A percentile compares a stretch with the other conserved stretches of the same genome.
These are phyloP conservation scores for Eupithecia tripunctaria DNA, from an alignment of 2,888 invertebrate genomes.

Conservation along the genomic window DNA sequence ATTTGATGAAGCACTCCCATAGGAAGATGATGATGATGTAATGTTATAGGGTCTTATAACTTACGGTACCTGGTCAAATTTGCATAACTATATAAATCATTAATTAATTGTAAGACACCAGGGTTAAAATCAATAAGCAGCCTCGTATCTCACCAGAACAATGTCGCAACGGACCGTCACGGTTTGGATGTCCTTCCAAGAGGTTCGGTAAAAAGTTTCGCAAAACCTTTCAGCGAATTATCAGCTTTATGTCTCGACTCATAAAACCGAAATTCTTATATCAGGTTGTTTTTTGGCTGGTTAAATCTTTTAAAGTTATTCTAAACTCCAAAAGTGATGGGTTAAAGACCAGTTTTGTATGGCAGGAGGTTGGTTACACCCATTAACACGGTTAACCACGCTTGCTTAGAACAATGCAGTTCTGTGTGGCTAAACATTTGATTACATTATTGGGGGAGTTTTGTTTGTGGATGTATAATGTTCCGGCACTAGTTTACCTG, in stretches of 20 bases:
- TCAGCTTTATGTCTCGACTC: conserved; percentile 48
- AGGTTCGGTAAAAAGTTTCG: conserved; percentile 62
- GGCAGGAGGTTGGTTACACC: conserved; percentile 56
- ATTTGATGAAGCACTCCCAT: no score
- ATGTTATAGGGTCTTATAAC: not conserved
- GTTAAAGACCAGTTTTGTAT: conserved; percentile 48
- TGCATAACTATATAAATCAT: not conserved
- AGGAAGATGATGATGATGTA: no score
- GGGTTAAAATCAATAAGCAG: conserved; percentile 24
- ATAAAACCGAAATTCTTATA: conserved; percentile 48
- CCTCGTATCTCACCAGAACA: conserved; percentile 45
- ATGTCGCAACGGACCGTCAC: conserved; percentile 67
- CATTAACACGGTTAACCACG: conserved; percentile 72
- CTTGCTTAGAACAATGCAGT: conserved; percentile 63
- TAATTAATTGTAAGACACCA: not conserved
- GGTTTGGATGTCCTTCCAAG: conserved; percentile 68
- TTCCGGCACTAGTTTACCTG: conserved; percentile 31
- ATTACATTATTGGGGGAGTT: conserved; percentile 49
- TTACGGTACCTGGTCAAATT: not conserved
- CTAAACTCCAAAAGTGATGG: conserved; percentile 47
- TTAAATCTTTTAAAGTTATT: conserved; percentile 39
- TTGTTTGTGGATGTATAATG: conserved; percentile 23
- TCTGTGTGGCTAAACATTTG: conserved; percentile 52
- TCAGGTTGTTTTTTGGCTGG: conserved; percentile 25
- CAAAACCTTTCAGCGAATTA: conserved; percentile 49